Base-by-base conservation (phyloP, 2,888 invertebrate species). In the Nymphalis c-album region DNA sequence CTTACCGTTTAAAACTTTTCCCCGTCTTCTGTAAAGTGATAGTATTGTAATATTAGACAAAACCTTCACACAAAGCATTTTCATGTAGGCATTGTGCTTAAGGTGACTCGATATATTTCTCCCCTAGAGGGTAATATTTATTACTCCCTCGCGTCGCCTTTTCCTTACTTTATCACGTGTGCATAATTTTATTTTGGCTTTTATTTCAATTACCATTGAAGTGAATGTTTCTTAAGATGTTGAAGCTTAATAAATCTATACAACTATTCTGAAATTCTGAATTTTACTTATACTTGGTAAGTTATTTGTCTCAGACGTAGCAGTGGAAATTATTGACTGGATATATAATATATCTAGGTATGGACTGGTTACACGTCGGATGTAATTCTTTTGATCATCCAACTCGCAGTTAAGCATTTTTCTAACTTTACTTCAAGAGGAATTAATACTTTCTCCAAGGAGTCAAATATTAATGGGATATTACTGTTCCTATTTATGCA, bases 41-140 rank as follows among this genome's bases (percentile, higher is more conserved):
- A 61, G 63, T 65, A 60, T 66, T 66, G 65, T 63, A 66, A 66
- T 63, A 69, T 63, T 65, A 63, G 63, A 70, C 47, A 68, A 70
- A 63, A 64, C 61, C 58, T 53, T 68, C 53, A 60, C 60, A 63
- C 70, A 73, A 70, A 73, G 71, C 73, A 63, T 70, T 73, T 73
- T 70, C 73, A 58, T 73, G 73, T 73, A 66, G 59, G 66, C 60
- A 63, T 64, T 61, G 55, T 62, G 60, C 66, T 66, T 48, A 63
- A 70, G 62, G 63, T 73, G 69, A 69, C 63, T 68, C 67, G 66
- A 71, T 64, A 69, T 67, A 71, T 67, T 66, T 67, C 64, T 66
- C 67, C 59, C 68, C 48, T 31, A 35, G 40, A 64, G 63, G 68
- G 59, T 60, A 57, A 62, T 47, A 59, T 60, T 68, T 64, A 64